phyloP scores from a whole-genome alignment of 2,888 invertebrate genomes.

The Lasioglossum oenotherae region DNA sequence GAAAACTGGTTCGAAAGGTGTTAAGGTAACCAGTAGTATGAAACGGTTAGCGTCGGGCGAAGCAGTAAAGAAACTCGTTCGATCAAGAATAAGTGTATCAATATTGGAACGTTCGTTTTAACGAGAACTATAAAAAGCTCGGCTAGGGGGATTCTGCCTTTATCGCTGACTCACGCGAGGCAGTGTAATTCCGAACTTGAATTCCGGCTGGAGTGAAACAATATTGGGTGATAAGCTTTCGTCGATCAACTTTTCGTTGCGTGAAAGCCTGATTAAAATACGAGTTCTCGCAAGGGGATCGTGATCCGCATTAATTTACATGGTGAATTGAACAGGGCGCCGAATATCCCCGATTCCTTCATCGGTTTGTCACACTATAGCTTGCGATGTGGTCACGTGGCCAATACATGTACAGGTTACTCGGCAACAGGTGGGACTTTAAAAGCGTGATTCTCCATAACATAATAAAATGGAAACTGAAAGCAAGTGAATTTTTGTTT shows the following conservation, averaged over 20 bases:
- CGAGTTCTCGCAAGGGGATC: constrained; percentile 13
- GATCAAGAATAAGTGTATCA: constrained; percentile 21
- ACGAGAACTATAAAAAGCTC: constrained; percentile 37
- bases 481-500: neutral
- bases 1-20: neutral
- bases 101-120: constrained; percentile 26
- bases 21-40: constrained; percentile 30
- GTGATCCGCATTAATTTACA: constrained; percentile 48
- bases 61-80: constrained; percentile 16
- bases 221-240: constrained; percentile 29
- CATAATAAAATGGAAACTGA: neutral
- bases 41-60: constrained; percentile 8
- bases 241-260: constrained; percentile 31
- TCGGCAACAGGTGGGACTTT: constrained; percentile 7
- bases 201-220: constrained; percentile 9
- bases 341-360: neutral
- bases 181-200: constrained; percentile 14
- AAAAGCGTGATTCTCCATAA: neutral
- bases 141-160: neutral
- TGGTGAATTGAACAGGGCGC: constrained; percentile 6
- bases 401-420: neutral
- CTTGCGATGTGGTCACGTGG: neutral
- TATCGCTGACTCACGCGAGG: neutral
- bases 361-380: neutral
- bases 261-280: constrained; percentile 23